Evolutionary conservation across 2,888 invertebrate genomes (phyloP).

Genomic region (Brachyopa scutellaris): DNA sequence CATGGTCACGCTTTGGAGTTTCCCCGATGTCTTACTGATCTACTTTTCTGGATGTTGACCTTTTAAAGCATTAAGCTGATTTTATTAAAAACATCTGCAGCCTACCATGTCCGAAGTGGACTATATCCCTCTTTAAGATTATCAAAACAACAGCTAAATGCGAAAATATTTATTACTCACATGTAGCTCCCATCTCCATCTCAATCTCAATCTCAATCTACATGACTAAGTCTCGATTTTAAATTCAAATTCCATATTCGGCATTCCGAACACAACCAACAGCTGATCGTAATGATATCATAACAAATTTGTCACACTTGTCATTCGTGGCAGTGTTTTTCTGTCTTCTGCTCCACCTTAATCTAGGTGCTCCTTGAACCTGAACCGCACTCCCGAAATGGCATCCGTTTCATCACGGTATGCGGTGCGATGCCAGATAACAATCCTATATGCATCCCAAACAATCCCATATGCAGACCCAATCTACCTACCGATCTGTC

Average conservation of each 20-base stretch:
- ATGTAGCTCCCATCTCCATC: too few species aligned
- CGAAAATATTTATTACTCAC: too few species aligned
- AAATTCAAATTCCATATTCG: conserved; percentile 42
- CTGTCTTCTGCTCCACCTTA: conserved; percentile 67
- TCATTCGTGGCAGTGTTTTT: conserved; percentile 61
- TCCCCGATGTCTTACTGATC: too few species aligned
- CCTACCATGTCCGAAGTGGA: too few species aligned
- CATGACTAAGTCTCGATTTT: conserved; percentile 13
- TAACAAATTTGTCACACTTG: conserved; percentile 72
- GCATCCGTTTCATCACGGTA: conserved; percentile 69
- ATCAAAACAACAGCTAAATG: too few species aligned
- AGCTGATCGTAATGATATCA: conserved; percentile 61
- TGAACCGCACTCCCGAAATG: conserved; percentile 63
- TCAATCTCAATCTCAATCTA: too few species aligned
- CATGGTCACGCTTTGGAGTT: too few species aligned
- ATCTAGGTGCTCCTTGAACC: conserved; percentile 64
- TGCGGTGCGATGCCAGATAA: conserved; percentile 69
- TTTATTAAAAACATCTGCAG: too few species aligned
- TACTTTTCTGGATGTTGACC: too few species aligned
- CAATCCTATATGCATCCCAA: conserved; percentile 60
- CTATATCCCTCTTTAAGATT: too few species aligned
- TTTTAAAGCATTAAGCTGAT: too few species aligned
- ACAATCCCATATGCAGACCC: conserved; percentile 39
- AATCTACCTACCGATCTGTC: conserved; percentile 67
- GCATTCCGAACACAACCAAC: conserved; percentile 38